A percentile compares a stretch with the other conserved stretches of the same genome.
Evolutionary conservation across 2,113 vertebrate species (phyloP).

Genomic region (Serinus canaria): DNA sequence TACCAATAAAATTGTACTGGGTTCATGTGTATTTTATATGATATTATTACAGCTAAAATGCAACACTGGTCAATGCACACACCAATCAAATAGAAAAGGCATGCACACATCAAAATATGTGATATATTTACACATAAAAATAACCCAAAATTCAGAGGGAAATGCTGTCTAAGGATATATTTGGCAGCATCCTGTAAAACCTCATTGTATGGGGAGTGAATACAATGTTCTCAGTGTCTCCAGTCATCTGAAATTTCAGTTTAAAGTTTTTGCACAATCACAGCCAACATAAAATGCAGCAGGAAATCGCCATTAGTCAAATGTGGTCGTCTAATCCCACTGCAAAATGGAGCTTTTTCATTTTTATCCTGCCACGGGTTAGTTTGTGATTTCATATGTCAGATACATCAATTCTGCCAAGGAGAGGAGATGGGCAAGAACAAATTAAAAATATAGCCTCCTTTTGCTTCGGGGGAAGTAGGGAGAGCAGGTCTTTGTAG

Average conservation of each 20-base stretch:
- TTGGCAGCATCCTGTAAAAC: constrained; percentile 33
- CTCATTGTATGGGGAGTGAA: constrained; percentile 14
- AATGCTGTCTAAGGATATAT: neutral
- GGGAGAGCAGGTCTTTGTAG: constrained; percentile 40
- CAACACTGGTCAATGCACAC: neutral
- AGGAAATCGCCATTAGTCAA: constrained; percentile 70
- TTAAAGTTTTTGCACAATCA: constrained; percentile 60
- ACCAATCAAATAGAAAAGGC: neutral
- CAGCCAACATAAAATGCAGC: constrained; percentile 59
- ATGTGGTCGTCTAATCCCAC: constrained; percentile 73
- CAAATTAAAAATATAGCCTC: constrained; percentile 56
- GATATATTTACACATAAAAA: neutral
- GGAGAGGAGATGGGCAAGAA: constrained; percentile 49
- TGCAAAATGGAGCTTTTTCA: constrained; percentile 69
- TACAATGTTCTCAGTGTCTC: constrained; percentile 3
- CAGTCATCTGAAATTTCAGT: constrained; percentile 54
- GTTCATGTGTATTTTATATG: neutral
- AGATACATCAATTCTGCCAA: constrained; percentile 68
- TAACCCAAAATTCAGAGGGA: neutral
- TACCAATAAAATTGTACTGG: neutral
- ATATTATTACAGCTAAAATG: neutral
- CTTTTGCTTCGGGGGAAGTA: neutral
- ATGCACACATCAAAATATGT: neutral
- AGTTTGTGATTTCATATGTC: constrained; percentile 74
- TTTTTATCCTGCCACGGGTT: constrained; percentile 72